Evolutionary conservation across 2,113 vertebrate species (phyloP), one percentile per base, ranked within the genome.

Genomic region (Peromyscus leucopus): DNA sequence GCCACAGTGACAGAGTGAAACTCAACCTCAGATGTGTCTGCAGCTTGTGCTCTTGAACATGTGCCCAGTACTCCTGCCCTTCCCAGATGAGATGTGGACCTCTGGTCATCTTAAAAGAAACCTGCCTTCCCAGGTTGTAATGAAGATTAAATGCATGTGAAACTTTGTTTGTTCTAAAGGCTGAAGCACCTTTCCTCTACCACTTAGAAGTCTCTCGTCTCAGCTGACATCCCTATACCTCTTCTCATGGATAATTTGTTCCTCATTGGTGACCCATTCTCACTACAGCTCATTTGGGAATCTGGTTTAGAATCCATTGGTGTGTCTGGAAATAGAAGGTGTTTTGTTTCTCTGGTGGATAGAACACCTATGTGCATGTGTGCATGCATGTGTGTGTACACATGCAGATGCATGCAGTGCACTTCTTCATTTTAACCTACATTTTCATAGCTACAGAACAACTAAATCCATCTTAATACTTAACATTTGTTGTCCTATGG

Each of bases 401-500:
- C 2, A 2, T 15, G 3, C 15, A 13, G 5, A 1, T 2, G 22
- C 4, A 0, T 1, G 0, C 39, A 28, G 42, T 22, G 42, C 46
- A 69, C 31, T 22, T 67, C 15, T 61, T 85, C 55, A 22, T 72
- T 95, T 90, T 63, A 74, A 92, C 21, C 63, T 16, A 22, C 21
- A 90, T 89, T 94, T 92, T 93, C 12, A 22, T 31, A 39, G 36
- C 36, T 33, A 39, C 22, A n/a, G 16, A 91, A 87, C 91, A 92
- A 95, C 91, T 42, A 59, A 96, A 79, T 86, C 26, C 0, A 88
- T 94, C 69, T 91, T 65, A 90, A 90, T 21, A 76, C 83, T 96
- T 94, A 88, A 13, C 16, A 90, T 63, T 93, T 91, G 26, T n/a
- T 93, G 39, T 16, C 74, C 46, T 42, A 48, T 67, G 3, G 4